Conservation (phyloP, 2,113 vertebrate species). For the Aptenodytes patagonicus region DNA sequence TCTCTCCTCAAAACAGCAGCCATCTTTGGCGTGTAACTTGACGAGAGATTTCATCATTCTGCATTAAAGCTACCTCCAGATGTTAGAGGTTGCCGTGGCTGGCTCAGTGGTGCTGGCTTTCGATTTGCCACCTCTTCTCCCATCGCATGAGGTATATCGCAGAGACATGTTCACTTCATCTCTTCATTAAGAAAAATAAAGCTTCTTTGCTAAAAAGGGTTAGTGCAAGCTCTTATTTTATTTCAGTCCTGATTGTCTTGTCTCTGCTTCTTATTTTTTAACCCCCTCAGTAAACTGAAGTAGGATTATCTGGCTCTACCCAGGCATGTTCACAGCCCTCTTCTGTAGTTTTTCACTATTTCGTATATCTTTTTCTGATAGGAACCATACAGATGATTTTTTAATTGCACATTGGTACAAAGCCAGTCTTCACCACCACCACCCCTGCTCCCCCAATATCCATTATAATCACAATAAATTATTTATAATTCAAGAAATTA, state of each 20-base stretch:
- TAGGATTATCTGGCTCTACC: neutral
- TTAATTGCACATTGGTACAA: neutral
- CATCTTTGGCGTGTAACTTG: constrained; percentile 57
- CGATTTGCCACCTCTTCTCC: neutral
- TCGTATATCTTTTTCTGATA: neutral
- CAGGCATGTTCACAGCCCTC: neutral
- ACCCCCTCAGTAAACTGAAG: neutral
- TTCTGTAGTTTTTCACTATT: neutral
- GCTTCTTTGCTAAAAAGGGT: neutral
- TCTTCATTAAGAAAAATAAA: neutral
- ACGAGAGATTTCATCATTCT: constrained; percentile 58
- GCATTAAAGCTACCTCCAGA: constrained; percentile 26
- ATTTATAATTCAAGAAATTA: neutral
- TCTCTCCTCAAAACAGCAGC: constrained; percentile 62
- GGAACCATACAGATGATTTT: neutral
- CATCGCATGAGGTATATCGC: accelerated
- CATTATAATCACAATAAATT: neutral
- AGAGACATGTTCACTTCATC: neutral
- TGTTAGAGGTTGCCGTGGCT: neutral
- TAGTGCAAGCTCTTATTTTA: neutral
- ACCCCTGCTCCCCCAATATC: no score
- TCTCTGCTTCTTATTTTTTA: neutral
- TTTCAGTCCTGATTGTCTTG: neutral
- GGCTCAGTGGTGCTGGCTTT: neutral
- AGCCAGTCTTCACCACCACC: no score